Base-by-base conservation (phyloP, 2,888 invertebrate species). In the Xestia xanthographa region DNA sequence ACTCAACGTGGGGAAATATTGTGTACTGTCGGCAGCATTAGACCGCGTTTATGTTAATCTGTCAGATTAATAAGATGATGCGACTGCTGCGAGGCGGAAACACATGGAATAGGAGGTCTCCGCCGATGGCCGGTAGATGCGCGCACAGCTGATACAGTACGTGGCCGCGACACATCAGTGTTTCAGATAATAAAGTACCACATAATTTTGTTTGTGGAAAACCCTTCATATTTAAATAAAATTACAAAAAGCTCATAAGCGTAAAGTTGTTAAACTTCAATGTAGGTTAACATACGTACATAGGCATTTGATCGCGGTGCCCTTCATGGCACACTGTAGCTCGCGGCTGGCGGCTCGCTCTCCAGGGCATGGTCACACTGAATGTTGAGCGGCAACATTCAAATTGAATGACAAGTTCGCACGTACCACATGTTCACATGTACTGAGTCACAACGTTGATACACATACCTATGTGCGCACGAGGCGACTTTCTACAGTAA, bases 401-500 rank as follows among this genome's bases (percentile, higher is more conserved):
- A 2, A 62, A 12, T 12, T 34, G 43, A 38, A 43, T 56, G 22
- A 26, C 26, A 45, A 34, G 53, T 38, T 65, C 2, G 29, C 14
- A 48, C 20, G 58, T 58, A 58, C 22, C 34, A 11, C 17, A 12
- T 5, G 22, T 41, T 22, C 41, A 38, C 9, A 26, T 45, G 29
- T 9, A 17, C 29, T 29, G 53, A 77, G 38, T 26, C 38, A 45
- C 22, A 29, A n/a, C 56, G 43, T 56, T 41, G 50, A 34, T 29
- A 63, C n/a, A 41, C 41, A 41, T 41, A 41, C n/a, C 11, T 11
- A 17, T 60, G 66, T 22, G 53, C 53, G 41, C 34, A 41, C 26
- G 60, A 41, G 17, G 34, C 50, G 38, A 66, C 81, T 82, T 82
- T 82, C 80, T 63, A 84, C 34, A 58, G 34, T 38, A 41, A 72